phyloP scores from a whole-genome alignment of 2,797 vertebrate species.

The Melopsittacus undulatus region DNA sequence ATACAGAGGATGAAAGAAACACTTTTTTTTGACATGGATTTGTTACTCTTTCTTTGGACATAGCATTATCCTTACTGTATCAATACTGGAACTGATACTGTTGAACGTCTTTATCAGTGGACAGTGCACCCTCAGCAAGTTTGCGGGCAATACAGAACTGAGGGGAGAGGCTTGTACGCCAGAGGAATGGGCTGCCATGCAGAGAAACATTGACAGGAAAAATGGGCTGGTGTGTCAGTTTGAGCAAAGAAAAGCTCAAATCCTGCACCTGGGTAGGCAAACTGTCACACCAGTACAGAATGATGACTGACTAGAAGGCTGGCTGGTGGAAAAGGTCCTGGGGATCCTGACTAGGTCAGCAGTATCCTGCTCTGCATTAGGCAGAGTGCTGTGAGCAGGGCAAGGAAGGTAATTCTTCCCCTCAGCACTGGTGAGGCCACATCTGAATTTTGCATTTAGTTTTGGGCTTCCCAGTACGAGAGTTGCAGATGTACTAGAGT shows the following conservation, averaged over 20 bases:
- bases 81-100: fast-evolving
- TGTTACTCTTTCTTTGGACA: neutral
- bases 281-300: fast-evolving
- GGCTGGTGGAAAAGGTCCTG: neutral
- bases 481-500: neutral
- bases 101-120: neutral
- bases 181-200: neutral
- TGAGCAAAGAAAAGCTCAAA: neutral
- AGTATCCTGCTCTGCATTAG: neutral
- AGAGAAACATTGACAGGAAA: neutral
- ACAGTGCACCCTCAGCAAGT: neutral
- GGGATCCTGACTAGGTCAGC: neutral
- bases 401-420: neutral
- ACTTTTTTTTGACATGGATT: neutral
- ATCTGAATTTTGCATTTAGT: neutral
- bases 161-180: neutral
- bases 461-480: neutral
- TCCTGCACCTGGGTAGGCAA: fast-evolving
- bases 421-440: neutral
- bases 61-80: neutral
- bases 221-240: neutral
- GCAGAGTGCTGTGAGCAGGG: neutral
- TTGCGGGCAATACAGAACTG: neutral
- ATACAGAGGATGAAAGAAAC: neutral
- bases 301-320: neutral